Evolutionary conservation across 2,797 vertebrate species (phyloP), one percentile per base, ranked within the genome.

Genomic region (Sebastes paucispinis): DNA sequence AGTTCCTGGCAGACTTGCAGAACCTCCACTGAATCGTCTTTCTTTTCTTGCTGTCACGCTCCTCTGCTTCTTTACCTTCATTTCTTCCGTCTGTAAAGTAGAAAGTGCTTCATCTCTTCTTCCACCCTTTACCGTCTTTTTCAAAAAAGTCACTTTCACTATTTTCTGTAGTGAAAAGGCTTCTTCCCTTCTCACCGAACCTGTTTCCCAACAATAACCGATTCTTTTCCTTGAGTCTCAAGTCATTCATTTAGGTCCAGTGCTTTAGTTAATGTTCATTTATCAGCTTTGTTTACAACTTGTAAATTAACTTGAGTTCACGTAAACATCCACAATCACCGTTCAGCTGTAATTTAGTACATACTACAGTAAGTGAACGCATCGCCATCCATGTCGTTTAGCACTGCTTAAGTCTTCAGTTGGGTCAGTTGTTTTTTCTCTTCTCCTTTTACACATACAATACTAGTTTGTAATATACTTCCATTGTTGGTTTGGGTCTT

Each of bases 1-100:
- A 67, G 36, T 75, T 75, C 58, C 74, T 82, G 43, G 39, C 60
- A 75, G 73, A 79, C 66, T 67, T 62, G 31, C 34, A 71, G 52
- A 50, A 27, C 52, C 54, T 74, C 62, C 2, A 6, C 66, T 62
- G 39, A 68, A 67, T 80, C 32, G 0, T 47, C 57, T 22, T 60
- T 16, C 34, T 50, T 16, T 67, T 20, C 25, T 36, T 24, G 22
- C 75, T 31, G 73, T 47, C 62, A 22, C 54, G 43, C 13, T 32
- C 16, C 4, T 67, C 65, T 32, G 31, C 31, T 6, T 62, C 64
- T 64, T 43, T 5, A 52, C 55, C 69, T 69, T 36, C 36, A 27
- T 64, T 27, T 62, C 1, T 10, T 34, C 18, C 0, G 8, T 60
- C 29, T 11, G 31, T 47, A 2, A 14, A 31, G 13, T 57, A 22